Base-by-base conservation (phyloP, 2,888 invertebrate genomes). In the Clusia tigrina region DNA sequence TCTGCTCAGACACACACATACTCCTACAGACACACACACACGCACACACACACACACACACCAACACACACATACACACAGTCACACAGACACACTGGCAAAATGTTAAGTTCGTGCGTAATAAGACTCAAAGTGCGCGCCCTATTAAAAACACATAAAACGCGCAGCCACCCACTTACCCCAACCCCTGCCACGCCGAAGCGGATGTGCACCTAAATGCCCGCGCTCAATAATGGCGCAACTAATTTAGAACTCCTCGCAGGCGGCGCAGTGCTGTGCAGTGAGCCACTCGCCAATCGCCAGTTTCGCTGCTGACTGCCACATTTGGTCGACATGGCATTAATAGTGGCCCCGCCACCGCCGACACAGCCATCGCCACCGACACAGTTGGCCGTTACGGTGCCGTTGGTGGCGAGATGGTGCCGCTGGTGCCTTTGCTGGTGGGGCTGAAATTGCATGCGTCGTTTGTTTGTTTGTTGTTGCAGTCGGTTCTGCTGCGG, bases 81-180 rank as follows among this genome's bases (percentile, higher is more conserved):
- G n/a, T n/a, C n/a, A n/a, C 32, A 12, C 42, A 42, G 42, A 6
- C 42, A 17, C 42, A 15, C 3, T 67, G 26, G 56, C 32, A 62
- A 23, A 55, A 63, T 58, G 56, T 54, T 32, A 12, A 20, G 56
- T 51, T 17, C 38, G 68, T 54, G 68, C 73, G 69, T 68, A 42
- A 42, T 48, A 6, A 20, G 48, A 22, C 5, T 18, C 18, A 48
- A 18, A 48, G 48, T 69, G 68, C 67, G 63, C 72, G 66, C 61
- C 60, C 73, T 76, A 71, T 74, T 74, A 77, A 74, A 74, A 67
- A 65, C 72, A 74, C 74, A 77, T 74, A 74, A 74, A 74, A 75
- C 71, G 71, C 69, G 76, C 73, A 67, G 71, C 46, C 46, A 74
- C 71, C 66, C 67, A 69, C 64, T 69, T 73, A 74, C 65, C 65